Base-by-base conservation (phyloP, 2,113 vertebrate species). In the Crypturellus undulatus region DNA sequence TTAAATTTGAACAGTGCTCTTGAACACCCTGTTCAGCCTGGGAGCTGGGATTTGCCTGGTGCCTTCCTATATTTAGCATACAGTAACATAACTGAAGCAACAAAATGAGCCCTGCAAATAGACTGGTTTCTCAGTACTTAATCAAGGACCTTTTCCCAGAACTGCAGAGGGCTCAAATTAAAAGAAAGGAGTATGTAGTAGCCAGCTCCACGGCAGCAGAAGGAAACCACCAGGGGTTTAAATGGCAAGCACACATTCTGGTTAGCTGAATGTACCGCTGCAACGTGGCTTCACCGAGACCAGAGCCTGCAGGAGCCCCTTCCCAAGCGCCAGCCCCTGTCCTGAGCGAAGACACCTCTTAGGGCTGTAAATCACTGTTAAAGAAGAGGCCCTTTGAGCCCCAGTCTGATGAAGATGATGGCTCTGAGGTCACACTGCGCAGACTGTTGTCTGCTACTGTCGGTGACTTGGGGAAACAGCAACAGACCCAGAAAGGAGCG, bases 51-150 rank as follows among this genome's bases (percentile, higher is more conserved):
- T 89, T 79, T 94, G 95, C 91, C 95, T 84, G 64, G 42, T 91
- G 80, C 62, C 68, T 89, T 79, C 85, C 94, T 97, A 96, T 96
- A 97, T 97, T 97, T 97, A 97, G 93, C 84, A 87, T 96, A 97
- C 93, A 95, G 96, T 96, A 97, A 95, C 87, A 70, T 93, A 94
- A 94, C 38, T 90, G 86, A 96, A 94, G 94, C 90, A 95, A 86
- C 92, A 92, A 93, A 96, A 96, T 93, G 56, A 95, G 89, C 86
- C 88, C 92, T n/a, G 24, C 92, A 96, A 96, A 96, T 93, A 96
- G 95, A 84, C 82, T 56, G 65, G 73, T 94, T 96, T 94, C 95
- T 95, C 84, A 90, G 95, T 94, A 96, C 80, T 91, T 94, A 95
- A 97, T 93, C 86, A 87, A 95, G 60, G 79, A 76, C 93, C 76